Conservation (phyloP, 2,888 invertebrate species). For the Vanessa cardui region DNA sequence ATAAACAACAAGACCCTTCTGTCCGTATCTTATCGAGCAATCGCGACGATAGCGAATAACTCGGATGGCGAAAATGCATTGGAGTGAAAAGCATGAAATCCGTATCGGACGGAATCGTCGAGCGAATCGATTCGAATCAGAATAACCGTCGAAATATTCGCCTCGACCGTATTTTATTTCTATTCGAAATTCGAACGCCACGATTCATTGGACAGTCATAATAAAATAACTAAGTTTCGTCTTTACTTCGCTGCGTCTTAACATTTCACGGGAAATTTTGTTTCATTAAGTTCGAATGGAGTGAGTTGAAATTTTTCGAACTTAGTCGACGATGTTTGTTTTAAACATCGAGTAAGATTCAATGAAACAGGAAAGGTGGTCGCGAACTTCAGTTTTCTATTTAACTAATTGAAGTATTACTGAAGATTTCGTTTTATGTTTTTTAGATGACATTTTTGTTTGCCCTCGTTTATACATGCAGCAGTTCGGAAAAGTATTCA, state of each 20-base stretch:
- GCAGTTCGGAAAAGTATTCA: too few species aligned
- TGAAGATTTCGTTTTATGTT: not conserved
- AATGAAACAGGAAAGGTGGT: conserved; percentile 25
- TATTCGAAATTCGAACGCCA: conserved; percentile 23
- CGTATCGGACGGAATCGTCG: conserved; percentile 32
- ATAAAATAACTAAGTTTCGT: conserved; percentile 36
- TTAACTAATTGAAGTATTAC: conserved; percentile 23
- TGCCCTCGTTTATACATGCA: too few species aligned
- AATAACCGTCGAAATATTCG: conserved; percentile 28
- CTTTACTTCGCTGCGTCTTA: conserved; percentile 35
- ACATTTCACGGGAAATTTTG: conserved; percentile 36
- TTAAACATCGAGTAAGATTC: conserved; percentile 27
- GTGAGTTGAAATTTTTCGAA: conserved; percentile 9
- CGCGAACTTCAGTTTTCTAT: conserved; percentile 21
- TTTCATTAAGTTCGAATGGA: conserved; percentile 18
- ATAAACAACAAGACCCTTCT: not conserved
- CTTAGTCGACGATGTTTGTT: conserved; percentile 14
- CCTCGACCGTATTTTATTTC: conserved; percentile 26
- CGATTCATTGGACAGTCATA: conserved; percentile 30
- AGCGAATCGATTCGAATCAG: conserved; percentile 25
- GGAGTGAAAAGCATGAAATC: conserved; percentile 39
- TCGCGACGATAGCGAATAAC: conserved; percentile 26
- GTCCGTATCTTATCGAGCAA: conserved; percentile 27
- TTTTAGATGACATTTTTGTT: too few species aligned
- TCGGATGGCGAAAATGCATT: conserved; percentile 32